Base-by-base conservation (phyloP, 1,140 invertebrate species). In the Drosophila leontia region DNA sequence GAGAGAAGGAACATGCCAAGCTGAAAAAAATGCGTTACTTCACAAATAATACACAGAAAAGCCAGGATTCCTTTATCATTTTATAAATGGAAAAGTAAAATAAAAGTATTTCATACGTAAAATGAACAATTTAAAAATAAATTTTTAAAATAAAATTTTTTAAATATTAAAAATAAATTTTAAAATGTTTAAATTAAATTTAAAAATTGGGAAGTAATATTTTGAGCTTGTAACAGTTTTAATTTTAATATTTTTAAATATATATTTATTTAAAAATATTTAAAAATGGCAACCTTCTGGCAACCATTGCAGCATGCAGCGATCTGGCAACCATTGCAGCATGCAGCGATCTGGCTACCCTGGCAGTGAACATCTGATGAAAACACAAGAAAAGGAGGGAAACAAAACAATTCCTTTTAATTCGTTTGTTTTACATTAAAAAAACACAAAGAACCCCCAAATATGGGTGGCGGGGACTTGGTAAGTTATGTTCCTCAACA, bases 391-490 rank as follows among this genome's bases (percentile, higher is more conserved):
- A 72, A 62, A 56, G 48, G 44, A 82, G 63, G 63, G 47, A 82
- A 86, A 64, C 41, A 48, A 26, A 60, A 63, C 48, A 61, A 26
- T 75, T 77, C 7, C 7, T 39, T 17, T 17, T 5, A 60, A 47
- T 50, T 53, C 8, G 34, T 19, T 71, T 58, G 26, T n/a, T 45
- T 50, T 39, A 23, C 17, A 47, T 6, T 45, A 34, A 55, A 65
- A 44, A 55, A 13, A 3, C 45, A 15, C 7, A 32, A 23, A 50
- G 7, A 15, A 50, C 23, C 3, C 12, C 17, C 45, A 35, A 75
- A 13, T 12, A 91, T 95, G 94, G 94, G 94, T 57, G 94, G 94
- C 26, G 94, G 94, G 35, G 94, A 95, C 93, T 92, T 95, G 79
- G 94, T 94, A 92, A 93, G 93, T 78, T 42, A 51, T 19, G 7